These are phyloP conservation scores for Betta splendens DNA, from an alignment of 2,797 vertebrate genomes.

Conservation along the genomic window DNA sequence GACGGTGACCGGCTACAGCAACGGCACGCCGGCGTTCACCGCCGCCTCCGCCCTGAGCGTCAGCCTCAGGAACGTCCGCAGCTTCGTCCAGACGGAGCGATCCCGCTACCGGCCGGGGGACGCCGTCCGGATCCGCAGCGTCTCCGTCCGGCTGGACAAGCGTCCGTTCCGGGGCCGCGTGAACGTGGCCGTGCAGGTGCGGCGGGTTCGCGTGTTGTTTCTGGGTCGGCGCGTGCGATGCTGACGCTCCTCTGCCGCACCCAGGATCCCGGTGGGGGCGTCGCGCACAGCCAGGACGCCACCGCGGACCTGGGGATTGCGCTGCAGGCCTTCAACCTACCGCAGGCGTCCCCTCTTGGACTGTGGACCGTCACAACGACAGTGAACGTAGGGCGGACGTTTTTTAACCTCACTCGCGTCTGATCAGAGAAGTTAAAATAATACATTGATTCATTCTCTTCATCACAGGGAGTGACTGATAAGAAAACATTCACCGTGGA, in stretches of 20 bases:
- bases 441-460: neutral
- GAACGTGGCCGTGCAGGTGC: constrained; percentile 61
- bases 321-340: constrained; percentile 46
- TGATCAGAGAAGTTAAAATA: neutral
- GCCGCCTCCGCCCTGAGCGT: constrained; percentile 53
- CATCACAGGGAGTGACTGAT: constrained; percentile 49
- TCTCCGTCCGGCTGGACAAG: constrained; percentile 61
- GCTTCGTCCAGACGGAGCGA: constrained; percentile 70
- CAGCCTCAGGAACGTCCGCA: constrained; percentile 50
- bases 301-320: constrained; percentile 62
- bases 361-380: constrained; percentile 56
- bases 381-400: constrained; percentile 51
- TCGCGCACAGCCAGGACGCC: constrained; percentile 29
- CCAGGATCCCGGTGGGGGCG: constrained; percentile 66
- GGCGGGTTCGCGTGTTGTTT: constrained; percentile 12
- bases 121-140: constrained; percentile 54
- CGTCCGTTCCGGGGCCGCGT: constrained; percentile 56
- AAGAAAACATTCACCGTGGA: constrained; percentile 60
- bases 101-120: constrained; percentile 64
- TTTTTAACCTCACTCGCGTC: neutral
- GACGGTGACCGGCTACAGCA: constrained; percentile 65
- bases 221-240: constrained; percentile 8
- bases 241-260: constrained; percentile 26
- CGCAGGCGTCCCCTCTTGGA: constrained; percentile 47
- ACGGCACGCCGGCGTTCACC: constrained; percentile 61